Conservation (phyloP, 2,797 vertebrate genomes). For the Gymnocypris eckloni region DNA sequence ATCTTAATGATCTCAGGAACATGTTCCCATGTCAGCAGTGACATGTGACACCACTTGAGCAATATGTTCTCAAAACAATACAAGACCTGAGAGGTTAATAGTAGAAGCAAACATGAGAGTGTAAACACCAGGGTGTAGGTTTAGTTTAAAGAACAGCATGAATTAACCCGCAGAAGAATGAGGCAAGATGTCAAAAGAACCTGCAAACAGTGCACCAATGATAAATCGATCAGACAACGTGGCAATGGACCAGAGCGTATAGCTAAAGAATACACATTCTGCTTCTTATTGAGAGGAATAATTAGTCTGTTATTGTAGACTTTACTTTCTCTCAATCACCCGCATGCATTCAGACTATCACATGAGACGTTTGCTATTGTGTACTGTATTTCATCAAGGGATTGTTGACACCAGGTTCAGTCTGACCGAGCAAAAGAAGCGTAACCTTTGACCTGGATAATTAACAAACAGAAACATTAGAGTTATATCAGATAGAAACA, state of each 20-base stretch:
- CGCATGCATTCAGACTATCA: background rate
- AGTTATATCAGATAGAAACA: background rate
- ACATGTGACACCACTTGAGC: constrained; percentile 53
- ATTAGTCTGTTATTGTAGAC: background rate
- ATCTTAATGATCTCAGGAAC: background rate
- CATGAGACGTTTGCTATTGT: background rate
- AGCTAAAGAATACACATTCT: constrained; percentile 9
- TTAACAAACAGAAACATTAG: background rate
- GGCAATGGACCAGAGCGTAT: constrained; percentile 30
- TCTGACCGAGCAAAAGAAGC: background rate
- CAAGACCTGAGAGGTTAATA: constrained; percentile 41
- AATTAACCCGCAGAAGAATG: constrained; percentile 15
- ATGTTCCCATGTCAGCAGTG: constrained; percentile 13
- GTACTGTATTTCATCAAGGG: background rate
- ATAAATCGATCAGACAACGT: constrained; percentile 39
- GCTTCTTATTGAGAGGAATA: background rate
- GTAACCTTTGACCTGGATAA: background rate
- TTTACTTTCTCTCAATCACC: background rate
- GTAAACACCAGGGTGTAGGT: constrained; percentile 32
- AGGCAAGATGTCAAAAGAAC: constrained; percentile 22
- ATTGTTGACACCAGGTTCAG: constrained; percentile 11
- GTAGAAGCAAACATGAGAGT: constrained; percentile 21
- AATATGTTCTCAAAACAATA: constrained; percentile 35
- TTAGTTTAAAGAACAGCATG: background rate
- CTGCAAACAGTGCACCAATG: constrained; percentile 48